phyloP scores from a whole-genome alignment of 2,113 vertebrate species.

The Eulemur macaco region DNA sequence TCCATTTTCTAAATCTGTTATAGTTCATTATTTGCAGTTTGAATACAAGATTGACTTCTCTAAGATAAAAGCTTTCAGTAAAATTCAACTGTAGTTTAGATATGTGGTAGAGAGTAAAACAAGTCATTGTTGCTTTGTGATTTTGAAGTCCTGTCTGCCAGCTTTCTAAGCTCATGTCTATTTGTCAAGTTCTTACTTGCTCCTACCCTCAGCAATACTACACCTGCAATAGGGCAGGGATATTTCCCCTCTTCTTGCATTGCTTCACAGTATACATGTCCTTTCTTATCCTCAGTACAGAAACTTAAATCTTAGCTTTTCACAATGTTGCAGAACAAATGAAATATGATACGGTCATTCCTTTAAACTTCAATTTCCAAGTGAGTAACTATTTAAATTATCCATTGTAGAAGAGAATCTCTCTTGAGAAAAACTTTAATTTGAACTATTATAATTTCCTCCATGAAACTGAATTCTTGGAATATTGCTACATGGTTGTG shows the following conservation, averaged over 20 bases:
- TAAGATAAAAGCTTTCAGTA: not conserved
- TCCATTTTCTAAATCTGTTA: not conserved
- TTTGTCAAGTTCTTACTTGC: not conserved
- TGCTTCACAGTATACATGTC: not conserved
- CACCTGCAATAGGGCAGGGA: accelerated
- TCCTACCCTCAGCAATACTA: not conserved
- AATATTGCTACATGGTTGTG: not conserved
- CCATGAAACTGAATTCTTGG: not conserved
- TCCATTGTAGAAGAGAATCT: not conserved
- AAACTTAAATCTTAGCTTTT: not conserved
- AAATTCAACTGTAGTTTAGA: not conserved
- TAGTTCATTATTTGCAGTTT: not conserved
- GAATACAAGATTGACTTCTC: not conserved
- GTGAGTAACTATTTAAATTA: not conserved
- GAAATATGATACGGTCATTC: not conserved
- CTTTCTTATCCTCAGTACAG: not conserved
- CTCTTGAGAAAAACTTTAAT: not conserved
- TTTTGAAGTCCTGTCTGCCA: not conserved
- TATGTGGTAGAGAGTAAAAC: not conserved
- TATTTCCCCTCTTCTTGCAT: not conserved
- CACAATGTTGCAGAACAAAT: not conserved
- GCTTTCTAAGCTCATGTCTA: not conserved
- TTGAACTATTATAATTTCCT: not conserved
- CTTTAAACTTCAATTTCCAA: not conserved
- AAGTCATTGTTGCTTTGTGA: not conserved